Evolutionary conservation across 2,113 vertebrate species (phyloP).

Genomic region (Stictonetta naevosa): DNA sequence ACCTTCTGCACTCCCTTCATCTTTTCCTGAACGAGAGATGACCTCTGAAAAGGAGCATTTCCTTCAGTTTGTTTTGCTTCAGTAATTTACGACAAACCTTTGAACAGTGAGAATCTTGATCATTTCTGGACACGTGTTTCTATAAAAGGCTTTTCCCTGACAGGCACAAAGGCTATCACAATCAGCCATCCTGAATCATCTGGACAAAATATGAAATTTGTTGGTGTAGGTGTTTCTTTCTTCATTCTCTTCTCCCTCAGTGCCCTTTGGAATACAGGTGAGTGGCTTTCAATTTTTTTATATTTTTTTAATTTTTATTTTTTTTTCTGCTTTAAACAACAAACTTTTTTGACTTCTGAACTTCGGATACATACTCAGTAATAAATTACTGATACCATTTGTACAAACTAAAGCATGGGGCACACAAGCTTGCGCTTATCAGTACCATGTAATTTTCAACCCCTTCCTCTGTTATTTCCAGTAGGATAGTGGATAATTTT

Average conservation of each 20-base stretch:
- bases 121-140: not conserved
- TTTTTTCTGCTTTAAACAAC: not conserved
- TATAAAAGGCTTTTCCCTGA: not conserved
- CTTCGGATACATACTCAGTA: not conserved
- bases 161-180: not conserved
- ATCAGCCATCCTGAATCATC: not conserved
- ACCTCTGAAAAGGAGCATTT: conserved; percentile 9
- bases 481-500: not conserved
- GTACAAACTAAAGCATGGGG: not conserved
- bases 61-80: not conserved
- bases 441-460: not conserved
- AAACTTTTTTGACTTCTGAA: not conserved
- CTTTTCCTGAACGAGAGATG: not conserved
- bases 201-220: conserved; percentile 11
- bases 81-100: conserved; percentile 49
- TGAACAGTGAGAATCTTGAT: not conserved
- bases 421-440: not conserved
- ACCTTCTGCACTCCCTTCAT: not conserved
- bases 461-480: not conserved
- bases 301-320: too few relatives aligned
- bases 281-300: conserved; percentile 12
- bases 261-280: conserved; percentile 35
- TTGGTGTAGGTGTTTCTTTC: not conserved
- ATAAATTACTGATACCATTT: not conserved
- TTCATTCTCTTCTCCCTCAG: not conserved